Evolutionary conservation across 2,888 invertebrate genomes (phyloP).

Genomic region (Mesorhabditis spiculigera): DNA sequence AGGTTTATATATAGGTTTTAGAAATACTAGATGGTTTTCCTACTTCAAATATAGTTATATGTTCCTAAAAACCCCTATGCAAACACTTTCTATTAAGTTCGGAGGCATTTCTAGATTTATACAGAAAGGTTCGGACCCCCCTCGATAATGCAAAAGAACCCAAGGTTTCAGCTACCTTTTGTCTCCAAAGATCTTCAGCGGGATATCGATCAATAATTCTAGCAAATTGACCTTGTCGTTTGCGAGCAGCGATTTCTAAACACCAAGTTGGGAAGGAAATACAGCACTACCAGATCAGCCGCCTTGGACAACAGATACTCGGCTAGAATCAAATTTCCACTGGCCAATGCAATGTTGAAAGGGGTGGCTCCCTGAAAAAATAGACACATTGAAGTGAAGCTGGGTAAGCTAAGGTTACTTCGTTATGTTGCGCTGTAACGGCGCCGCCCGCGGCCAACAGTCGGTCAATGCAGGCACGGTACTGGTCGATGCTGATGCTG

Average conservation of each 20-base stretch:
- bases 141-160: too few relatives aligned
- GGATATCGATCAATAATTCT: background rate
- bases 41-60: too few relatives aligned
- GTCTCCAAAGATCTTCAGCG: background rate
- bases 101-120: too few relatives aligned
- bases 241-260: background rate
- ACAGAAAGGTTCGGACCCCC: too few relatives aligned
- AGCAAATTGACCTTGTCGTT: background rate
- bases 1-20: too few relatives aligned
- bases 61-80: too few relatives aligned
- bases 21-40: too few relatives aligned
- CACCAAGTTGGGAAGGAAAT: background rate
- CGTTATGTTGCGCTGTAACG: conserved; percentile 18
- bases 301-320: conserved; percentile 20
- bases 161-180: background rate
- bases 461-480: conserved; percentile 27
- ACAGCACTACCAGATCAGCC: background rate
- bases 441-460: conserved; percentile 27
- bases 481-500: conserved; percentile 24
- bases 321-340: conserved; percentile 27
- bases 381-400: background rate
- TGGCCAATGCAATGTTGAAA: conserved; percentile 22
- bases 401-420: background rate
- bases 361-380: conserved; percentile 20
- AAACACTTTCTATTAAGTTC: too few relatives aligned